These are phyloP conservation scores for Podotricha telesiphe DNA, from an alignment of 2,888 invertebrate genomes.

Conservation along the genomic window DNA sequence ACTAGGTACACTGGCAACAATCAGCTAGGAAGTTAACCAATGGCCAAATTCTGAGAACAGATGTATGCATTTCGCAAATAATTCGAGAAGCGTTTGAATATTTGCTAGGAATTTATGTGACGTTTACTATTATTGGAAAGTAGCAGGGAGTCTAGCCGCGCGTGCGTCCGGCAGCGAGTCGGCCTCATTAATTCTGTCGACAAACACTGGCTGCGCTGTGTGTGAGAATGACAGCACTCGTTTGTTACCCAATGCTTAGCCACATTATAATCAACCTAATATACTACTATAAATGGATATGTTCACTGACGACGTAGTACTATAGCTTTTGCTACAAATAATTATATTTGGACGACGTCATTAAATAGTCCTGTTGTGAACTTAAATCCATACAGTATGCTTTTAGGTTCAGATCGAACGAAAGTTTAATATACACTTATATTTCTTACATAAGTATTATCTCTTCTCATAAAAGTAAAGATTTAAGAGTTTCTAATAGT, in stretches of 20 bases:
- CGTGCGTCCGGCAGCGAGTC: slow-evolving; percentile 45
- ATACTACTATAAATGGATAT: slow-evolving; percentile 13
- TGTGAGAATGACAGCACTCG: slow-evolving; percentile 50
- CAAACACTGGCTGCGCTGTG: slow-evolving; percentile 47
- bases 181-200: slow-evolving; percentile 48
- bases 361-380: no score
- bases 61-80: slow-evolving; percentile 15
- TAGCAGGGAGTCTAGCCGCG: slow-evolving; percentile 25
- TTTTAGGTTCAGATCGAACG: no score
- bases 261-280: slow-evolving; percentile 35
- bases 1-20: not conserved
- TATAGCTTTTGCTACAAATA: not conserved
- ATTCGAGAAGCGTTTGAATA: slow-evolving; percentile 18
- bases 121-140: slow-evolving; percentile 27
- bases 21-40: slow-evolving; percentile 8
- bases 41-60: not conserved
- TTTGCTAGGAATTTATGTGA: slow-evolving; percentile 27
- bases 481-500: not conserved
- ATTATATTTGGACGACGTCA: no score
- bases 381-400: no score
- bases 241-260: slow-evolving; percentile 47
- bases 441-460: no score
- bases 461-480: not conserved
- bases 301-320: slow-evolving; percentile 6
- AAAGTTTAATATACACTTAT: no score